Evolutionary conservation across 2,113 vertebrate genomes (phyloP).

Genomic region (Engraulis encrasicolus): DNA sequence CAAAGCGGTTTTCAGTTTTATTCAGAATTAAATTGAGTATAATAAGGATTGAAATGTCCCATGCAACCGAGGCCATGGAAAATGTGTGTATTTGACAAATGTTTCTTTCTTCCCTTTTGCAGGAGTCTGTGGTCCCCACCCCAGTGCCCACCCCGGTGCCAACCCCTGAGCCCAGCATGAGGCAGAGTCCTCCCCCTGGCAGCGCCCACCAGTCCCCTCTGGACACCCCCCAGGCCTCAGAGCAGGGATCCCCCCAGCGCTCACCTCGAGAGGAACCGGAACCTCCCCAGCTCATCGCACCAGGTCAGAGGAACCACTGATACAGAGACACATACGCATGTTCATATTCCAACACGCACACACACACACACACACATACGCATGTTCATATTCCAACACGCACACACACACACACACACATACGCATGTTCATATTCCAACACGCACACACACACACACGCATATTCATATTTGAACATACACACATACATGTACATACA

Average conservation of each 20-base stretch:
- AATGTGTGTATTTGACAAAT: not conserved
- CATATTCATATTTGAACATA: not conserved
- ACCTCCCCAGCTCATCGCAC: constrained; percentile 40
- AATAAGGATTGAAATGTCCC: too few species aligned
- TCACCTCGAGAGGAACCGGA: constrained; percentile 45
- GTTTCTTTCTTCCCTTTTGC: not conserved
- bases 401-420: not conserved
- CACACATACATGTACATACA: too few species aligned
- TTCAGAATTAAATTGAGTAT: too few species aligned
- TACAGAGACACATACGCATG: not conserved
- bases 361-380: not conserved
- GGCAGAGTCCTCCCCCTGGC: constrained; percentile 63
- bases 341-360: not conserved
- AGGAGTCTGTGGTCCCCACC: constrained; percentile 71
- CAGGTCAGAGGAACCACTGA: constrained; percentile 34
- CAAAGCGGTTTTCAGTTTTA: too few species aligned
- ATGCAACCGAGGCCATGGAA: too few species aligned
- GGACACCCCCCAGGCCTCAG: constrained; percentile 78
- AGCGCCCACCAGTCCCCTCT: constrained; percentile 58
- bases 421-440: too few species aligned
- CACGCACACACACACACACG: too few species aligned
- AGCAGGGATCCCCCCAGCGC: constrained; percentile 62
- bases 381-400: not conserved
- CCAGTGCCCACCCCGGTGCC: constrained; percentile 78
- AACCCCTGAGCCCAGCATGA: constrained; percentile 79